Percentiles rank a stretch among this genome's conserved stretches.
Evolutionary conservation across 2,888 invertebrate species (phyloP).

Genomic region (Pogonocherus hispidulus): DNA sequence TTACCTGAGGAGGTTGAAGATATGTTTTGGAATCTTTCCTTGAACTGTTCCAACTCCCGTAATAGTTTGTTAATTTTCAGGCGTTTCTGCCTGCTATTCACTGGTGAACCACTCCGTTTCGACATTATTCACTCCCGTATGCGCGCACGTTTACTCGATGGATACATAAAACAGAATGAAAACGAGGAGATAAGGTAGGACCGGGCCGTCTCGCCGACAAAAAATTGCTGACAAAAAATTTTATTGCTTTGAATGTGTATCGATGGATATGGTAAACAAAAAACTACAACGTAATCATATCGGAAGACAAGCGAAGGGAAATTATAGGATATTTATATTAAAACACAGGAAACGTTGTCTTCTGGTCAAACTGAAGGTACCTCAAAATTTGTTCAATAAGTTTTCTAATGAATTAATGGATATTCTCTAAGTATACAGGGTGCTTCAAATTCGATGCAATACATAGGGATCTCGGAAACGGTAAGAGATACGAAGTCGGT

Average conservation of each 20-base stretch:
- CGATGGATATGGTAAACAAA: neutral
- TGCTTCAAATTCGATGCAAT: too few relatives aligned
- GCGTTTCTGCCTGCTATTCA: slow-evolving; percentile 4
- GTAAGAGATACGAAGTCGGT: too few relatives aligned
- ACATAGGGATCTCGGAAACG: too few relatives aligned
- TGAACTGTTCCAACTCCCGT: slow-evolving; percentile 1
- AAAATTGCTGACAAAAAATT: neutral
- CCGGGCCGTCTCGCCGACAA: neutral
- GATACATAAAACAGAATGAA: slow-evolving; percentile 1
- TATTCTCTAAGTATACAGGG: too few relatives aligned
- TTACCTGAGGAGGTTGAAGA: neutral
- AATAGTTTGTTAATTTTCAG: slow-evolving; percentile 1
- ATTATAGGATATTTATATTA: too few relatives aligned
- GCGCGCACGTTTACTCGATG: neutral
- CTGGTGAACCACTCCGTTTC: slow-evolving; percentile 2
- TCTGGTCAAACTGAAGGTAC: too few relatives aligned
- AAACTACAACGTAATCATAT: slow-evolving; percentile 21
- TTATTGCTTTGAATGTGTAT: neutral
- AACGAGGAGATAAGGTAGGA: neutral
- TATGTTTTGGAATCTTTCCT: neutral
- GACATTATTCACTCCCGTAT: neutral
- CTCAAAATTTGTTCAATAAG: too few relatives aligned
- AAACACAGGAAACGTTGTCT: too few relatives aligned
- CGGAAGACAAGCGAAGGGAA: slow-evolving; percentile 28
- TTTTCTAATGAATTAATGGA: too few relatives aligned